Evolutionary conservation across 1,140 invertebrate species (phyloP), one percentile per base, ranked within the genome.

Genomic region (Coptotermes formosanus): DNA sequence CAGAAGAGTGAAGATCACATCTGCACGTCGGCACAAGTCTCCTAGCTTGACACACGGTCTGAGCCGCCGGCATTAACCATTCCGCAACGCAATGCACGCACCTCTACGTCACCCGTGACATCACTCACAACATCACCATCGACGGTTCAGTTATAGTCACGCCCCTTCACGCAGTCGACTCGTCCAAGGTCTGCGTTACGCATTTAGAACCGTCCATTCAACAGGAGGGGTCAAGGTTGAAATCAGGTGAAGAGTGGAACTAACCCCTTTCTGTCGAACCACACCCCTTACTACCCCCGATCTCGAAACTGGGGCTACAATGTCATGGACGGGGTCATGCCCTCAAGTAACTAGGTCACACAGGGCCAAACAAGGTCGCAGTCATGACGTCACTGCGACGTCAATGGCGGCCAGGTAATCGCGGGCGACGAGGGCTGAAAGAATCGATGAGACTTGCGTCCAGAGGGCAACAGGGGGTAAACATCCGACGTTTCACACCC

Each of bases 291-390:
- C 64, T 69, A 69, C 25, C 64, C 64, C 64, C 64, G 21, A 69
- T n/a, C 64, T 69, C n/a, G 64, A 69, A 69, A 69, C 25, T 69
- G 64, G 64, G 64, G n/a, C 64, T 69, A 25, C 64, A 69, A 69
- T 69, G 64, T 69, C 64, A 69, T 25, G 64, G 64, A 8, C 64
- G 64, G 64, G 64, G 64, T 69, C 64, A 25, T 69, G 14, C 64
- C 64, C 25, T 69, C 21, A 3, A 69, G 64, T n/a, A 69, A 7
- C 64, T 69, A 69, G 64, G 64, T 69, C 64, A 69, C n/a, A 69
- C n/a, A 25, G 64, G 64, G 64, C 21, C 64, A 69, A 69, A 3
- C 64, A n/a, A 69, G 64, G 64, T 69, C 64, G 64, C n/a, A n/a
- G 19, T 30, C 25, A n/a, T 69, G 64, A 69, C 64, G 64, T 69